Base-by-base conservation (phyloP, 2,797 vertebrate genomes). In the Muscicapa comitata region DNA sequence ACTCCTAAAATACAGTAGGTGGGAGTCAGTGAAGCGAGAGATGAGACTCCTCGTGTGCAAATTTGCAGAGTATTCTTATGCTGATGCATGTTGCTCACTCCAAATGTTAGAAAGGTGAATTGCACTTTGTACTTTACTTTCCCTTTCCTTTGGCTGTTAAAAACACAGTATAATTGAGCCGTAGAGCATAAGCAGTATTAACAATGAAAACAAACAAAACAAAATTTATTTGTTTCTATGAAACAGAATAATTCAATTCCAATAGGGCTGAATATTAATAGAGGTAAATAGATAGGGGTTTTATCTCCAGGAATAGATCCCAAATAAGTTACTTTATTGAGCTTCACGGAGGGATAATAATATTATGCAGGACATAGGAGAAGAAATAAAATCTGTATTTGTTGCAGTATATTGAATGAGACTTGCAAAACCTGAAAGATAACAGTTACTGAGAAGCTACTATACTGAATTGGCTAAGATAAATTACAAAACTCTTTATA, bases 301-400 rank as follows among this genome's bases (percentile, higher is more conserved):
- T 48, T 51, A 43, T 47, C 31, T 88, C 40, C 53, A 57, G 71
- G 11, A 91, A 42, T 74, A 76, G 71, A 57, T 50, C 29, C 15
- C 19, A 85, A 55, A 84, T 86, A 75, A 84, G 63, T 90, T 3
- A 70, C 18, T 90, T 76, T 66, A 80, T 70, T 82, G 28, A 42
- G 16, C 55, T 88, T 66, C 79, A 25, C 26, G 71, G 29, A 48
- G 51, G 55, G 23, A 28, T 24, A 71, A 45, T 92, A 75, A 86
- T 67, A 7, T 73, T 83, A 19, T n/a, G 31, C 13, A 15, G 45
- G 3, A 63, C 21, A 80, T 61, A 59, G 0, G 1, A 76, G 63
- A 94, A 74, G 57, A 93, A 93, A 67, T 79, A 77, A 93, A 95
- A 80, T 83, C 51, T 76, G 2, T 70, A n/a, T 66, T 66, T 80